Base-by-base conservation (phyloP, 1,140 invertebrate genomes). In the Achatina immaculata region DNA sequence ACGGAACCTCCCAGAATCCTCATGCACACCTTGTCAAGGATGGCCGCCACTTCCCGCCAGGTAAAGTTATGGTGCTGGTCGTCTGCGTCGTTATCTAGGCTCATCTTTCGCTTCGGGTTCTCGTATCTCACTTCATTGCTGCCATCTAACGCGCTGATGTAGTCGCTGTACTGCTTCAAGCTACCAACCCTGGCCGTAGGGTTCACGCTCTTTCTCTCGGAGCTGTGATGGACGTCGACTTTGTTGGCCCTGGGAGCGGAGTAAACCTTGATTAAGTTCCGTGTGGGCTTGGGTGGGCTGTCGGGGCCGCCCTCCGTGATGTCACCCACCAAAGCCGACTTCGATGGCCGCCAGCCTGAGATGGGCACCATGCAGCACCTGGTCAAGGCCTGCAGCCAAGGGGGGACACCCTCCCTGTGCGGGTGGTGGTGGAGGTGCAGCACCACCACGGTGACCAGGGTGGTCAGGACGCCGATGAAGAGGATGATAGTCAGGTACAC, bases 401-500 rank as follows among this genome's bases (percentile, higher is more conserved):
- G 19, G 1, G 72, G 72, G 24, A 51, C 31, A 9, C 3, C 14
- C 31, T 51, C 31, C 16, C 28, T 28, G 11, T 74, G 9, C 36
- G 42, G 42, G 16, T 51, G 42, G 28, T 74, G 72, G 31, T 74
- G 45, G 31, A 42, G 45, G 34, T 74, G 45, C 2, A 51, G 40
- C 24, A 77, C 36, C 0, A 77, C 24, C n/a, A 77, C 55, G 3
- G 55, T 77, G 4, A 77, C 31, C 31, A 62, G 36, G 7, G 55
- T 65, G 6, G 31, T 38, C 16, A 77, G 4, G 1, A 58, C 55
- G 51, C 48, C 55, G 34, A 77, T 65, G 75, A 77, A 62, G 1
- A 77, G n/a, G 31, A 77, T 77, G 19, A 77, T 77, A 4, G 72
- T 74, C 0, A 48, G 34, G 45, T 74, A 74, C 40, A 74, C 72